Evolutionary conservation across 2,888 invertebrate genomes (phyloP).

Genomic region (Mycalesis mineus): DNA sequence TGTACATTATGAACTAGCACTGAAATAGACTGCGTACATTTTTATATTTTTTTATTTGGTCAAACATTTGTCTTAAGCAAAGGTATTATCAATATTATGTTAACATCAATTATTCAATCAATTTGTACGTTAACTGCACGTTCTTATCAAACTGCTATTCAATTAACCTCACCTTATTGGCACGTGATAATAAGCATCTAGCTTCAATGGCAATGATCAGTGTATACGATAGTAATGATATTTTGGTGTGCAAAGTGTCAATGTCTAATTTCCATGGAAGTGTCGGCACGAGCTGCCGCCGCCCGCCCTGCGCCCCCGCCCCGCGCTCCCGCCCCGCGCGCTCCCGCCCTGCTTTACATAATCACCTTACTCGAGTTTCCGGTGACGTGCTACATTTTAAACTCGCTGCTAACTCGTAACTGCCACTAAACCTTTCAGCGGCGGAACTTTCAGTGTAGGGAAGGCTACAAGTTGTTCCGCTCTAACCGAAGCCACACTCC

Average conservation of each 20-base stretch:
- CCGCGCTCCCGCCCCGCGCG: not conserved
- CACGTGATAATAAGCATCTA: too few species aligned
- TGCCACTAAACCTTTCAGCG: constrained; percentile 2
- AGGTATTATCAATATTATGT: too few species aligned
- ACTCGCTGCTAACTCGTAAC: not conserved
- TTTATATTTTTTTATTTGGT: too few species aligned
- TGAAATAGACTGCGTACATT: too few species aligned
- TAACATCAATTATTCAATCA: too few species aligned
- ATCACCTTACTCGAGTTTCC: constrained; percentile 15
- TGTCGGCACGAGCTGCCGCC: not conserved
- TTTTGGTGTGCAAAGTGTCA: not conserved
- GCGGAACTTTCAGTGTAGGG: not conserved
- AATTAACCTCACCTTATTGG: too few species aligned
- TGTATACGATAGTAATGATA: not conserved
- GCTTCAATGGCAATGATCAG: too few species aligned
- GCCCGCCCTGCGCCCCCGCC: not conserved
- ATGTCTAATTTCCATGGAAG: not conserved
- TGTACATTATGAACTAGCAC: too few species aligned
- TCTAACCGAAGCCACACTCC: not conserved
- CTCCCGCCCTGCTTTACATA: constrained; percentile 13
- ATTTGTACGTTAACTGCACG: too few species aligned
- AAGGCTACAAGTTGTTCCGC: not conserved
- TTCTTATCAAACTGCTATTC: too few species aligned
- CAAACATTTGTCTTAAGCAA: too few species aligned
- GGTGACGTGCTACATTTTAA: constrained; percentile 9